Evolutionary conservation across 2,888 invertebrate genomes (phyloP).

Genomic region (Lasioglossum oenotherae): DNA sequence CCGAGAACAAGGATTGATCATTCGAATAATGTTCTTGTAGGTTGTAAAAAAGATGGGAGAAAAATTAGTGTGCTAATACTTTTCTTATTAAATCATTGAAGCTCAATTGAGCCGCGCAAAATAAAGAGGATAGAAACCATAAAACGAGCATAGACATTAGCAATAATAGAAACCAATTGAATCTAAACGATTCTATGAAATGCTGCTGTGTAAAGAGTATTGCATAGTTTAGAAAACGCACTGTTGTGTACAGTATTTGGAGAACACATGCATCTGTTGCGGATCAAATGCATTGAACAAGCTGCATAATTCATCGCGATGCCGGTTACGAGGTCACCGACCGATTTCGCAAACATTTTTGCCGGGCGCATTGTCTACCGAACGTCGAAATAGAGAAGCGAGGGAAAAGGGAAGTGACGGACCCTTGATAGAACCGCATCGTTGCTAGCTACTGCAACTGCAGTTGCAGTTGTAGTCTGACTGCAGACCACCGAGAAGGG

Average conservation of each 20-base stretch:
- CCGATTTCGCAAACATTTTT: slow-evolving; percentile 46
- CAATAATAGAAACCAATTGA: no score
- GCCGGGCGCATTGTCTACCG: not conserved
- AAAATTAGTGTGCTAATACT: not conserved
- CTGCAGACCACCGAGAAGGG: slow-evolving; percentile 53
- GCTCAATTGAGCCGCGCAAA: no score
- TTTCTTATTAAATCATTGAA: no score
- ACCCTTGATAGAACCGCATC: slow-evolving; percentile 50
- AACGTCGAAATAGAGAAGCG: slow-evolving; percentile 20
- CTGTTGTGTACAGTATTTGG: not conserved
- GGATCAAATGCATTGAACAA: not conserved
- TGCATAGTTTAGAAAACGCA: not conserved
- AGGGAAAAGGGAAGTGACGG: slow-evolving; percentile 19
- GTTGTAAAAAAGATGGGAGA: not conserved
- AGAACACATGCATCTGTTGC: not conserved
- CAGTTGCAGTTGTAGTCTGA: slow-evolving; percentile 50
- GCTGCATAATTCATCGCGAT: not conserved
- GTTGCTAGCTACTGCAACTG: slow-evolving; percentile 39
- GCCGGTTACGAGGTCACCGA: not conserved
- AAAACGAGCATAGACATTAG: no score
- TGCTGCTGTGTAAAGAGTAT: not conserved
- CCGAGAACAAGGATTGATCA: not conserved
- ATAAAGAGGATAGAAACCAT: not conserved
- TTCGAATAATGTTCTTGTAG: not conserved
- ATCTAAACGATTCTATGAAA: not conserved